Conservation (phyloP, 2,888 invertebrate species). For the Sesamia inferens region DNA sequence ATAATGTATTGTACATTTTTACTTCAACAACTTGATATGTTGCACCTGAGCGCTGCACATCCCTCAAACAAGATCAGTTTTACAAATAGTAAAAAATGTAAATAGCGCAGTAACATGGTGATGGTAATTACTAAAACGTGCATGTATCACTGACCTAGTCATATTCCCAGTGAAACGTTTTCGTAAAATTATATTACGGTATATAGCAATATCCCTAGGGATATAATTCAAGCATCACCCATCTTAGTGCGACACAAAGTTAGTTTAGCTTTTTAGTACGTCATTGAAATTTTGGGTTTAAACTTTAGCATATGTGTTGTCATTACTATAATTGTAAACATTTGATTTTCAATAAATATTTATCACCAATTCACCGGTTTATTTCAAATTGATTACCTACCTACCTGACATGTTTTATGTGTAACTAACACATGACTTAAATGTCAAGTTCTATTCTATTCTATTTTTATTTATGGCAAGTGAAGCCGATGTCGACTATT, state of each 20-base stretch:
- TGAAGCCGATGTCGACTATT: too few relatives aligned
- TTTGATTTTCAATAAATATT: constrained; percentile 23
- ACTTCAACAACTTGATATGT: background rate
- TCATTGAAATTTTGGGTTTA: background rate
- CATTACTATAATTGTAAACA: constrained; percentile 9
- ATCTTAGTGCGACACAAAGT: background rate
- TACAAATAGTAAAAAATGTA: background rate
- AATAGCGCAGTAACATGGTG: too few relatives aligned
- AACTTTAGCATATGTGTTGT: background rate
- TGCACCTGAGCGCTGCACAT: background rate
- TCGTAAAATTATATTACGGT: too few relatives aligned
- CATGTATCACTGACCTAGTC: too few relatives aligned
- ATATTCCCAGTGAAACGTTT: too few relatives aligned
- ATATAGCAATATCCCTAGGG: too few relatives aligned
- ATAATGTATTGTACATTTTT: background rate
- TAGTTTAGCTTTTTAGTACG: background rate
- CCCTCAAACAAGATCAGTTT: background rate
- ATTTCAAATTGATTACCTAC: background rate
- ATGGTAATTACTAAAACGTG: too few relatives aligned
- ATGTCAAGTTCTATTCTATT: too few relatives aligned
- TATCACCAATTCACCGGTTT: background rate
- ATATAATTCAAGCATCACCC: too few relatives aligned
- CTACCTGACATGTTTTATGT: too few relatives aligned
- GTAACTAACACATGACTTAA: too few relatives aligned
- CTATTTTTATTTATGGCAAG: too few relatives aligned